phyloP scores from a whole-genome alignment of 1,140 invertebrate genomes.

The Physella acuta region DNA sequence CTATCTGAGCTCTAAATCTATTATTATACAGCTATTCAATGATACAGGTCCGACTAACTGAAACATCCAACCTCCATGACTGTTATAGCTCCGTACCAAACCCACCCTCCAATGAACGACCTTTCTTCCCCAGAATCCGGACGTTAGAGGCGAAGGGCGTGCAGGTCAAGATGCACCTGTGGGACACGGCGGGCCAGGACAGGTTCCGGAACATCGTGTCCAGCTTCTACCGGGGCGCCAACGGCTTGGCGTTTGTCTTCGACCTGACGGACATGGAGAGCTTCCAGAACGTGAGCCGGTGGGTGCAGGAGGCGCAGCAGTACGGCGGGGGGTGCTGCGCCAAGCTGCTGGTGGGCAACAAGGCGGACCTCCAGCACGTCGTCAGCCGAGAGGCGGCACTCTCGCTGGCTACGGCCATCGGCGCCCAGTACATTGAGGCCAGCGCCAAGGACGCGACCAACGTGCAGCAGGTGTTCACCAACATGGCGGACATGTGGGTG shows the following conservation, averaged over 20 bases:
- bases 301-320: slow-evolving; percentile 8
- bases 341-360: not conserved
- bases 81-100: too few relatives aligned
- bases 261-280: slow-evolving; percentile 25
- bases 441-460: slow-evolving; percentile 20
- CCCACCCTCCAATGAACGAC: too few relatives aligned
- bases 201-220: slow-evolving; percentile 27
- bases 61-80: too few relatives aligned
- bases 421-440: slow-evolving; percentile 18
- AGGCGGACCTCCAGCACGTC: slow-evolving; percentile 4
- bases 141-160: not conserved
- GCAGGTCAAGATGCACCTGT: slow-evolving; percentile 23
- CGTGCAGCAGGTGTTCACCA: slow-evolving; percentile 6
- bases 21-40: too few relatives aligned
- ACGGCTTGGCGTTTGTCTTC: slow-evolving; percentile 27
- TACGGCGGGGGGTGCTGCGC: too few relatives aligned
- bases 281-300: slow-evolving; percentile 9
- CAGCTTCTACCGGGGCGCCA: slow-evolving; percentile 25
- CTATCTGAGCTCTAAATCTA: too few relatives aligned
- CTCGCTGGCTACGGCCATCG: not conserved
- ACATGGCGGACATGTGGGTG: slow-evolving; percentile 9
- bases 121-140: slow-evolving; percentile 2
- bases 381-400: slow-evolving; percentile 8
- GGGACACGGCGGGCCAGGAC: slow-evolving; percentile 30
- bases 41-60: too few relatives aligned